phyloP scores from a whole-genome alignment of 2,113 vertebrate genomes.

The Beaufortia kweichowensis region DNA sequence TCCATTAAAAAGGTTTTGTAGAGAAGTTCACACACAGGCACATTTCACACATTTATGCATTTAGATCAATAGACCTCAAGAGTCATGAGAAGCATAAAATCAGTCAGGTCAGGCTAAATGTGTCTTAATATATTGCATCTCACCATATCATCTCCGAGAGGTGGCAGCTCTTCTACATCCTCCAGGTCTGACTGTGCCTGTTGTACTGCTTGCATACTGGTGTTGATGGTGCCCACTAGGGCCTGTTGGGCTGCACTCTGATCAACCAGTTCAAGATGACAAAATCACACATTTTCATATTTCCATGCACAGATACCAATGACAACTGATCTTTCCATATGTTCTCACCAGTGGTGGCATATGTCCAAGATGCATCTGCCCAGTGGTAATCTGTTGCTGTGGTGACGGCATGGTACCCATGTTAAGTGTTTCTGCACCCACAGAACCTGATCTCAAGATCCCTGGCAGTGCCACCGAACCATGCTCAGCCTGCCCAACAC shows the following conservation, averaged over 20 bases:
- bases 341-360: slow-evolving; percentile 93
- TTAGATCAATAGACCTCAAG: too few relatives aligned
- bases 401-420: slow-evolving; percentile 91
- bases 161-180: slow-evolving; percentile 87
- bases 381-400: slow-evolving; percentile 91
- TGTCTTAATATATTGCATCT: slow-evolving; percentile 58
- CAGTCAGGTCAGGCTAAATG: too few relatives aligned
- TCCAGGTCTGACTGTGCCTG: slow-evolving; percentile 90
- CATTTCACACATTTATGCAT: too few relatives aligned
- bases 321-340: neutral
- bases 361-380: slow-evolving; percentile 95
- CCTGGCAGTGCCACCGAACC: slow-evolving; percentile 91
- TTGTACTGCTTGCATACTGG: slow-evolving; percentile 96
- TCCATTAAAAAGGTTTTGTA: too few relatives aligned
- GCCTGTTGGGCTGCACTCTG: slow-evolving; percentile 97
- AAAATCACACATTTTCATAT: slow-evolving; percentile 1
- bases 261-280: neutral
- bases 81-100: too few relatives aligned
- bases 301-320: neutral
- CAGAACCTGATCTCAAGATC: slow-evolving; percentile 91
- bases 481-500: slow-evolving; percentile 87
- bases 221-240: slow-evolving; percentile 96
- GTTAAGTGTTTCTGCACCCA: slow-evolving; percentile 92
- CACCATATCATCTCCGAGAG: slow-evolving; percentile 94
- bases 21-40: too few relatives aligned